Evolutionary conservation across 1,140 invertebrate genomes (phyloP).

Genomic region (Kradibia gibbosae): DNA sequence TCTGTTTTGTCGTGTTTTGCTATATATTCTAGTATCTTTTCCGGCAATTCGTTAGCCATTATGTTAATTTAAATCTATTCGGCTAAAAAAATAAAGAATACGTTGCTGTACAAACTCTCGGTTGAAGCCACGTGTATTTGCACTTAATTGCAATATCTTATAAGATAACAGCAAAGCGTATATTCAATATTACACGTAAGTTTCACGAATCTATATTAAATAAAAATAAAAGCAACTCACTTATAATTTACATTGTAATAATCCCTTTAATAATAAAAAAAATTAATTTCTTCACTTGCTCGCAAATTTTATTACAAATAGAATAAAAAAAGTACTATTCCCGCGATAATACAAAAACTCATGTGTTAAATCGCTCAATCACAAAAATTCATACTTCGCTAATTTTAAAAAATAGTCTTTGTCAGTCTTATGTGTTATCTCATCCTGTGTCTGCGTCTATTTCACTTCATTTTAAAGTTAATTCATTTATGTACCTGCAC

Average conservation of each 20-base stretch:
- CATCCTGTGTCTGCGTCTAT: no score
- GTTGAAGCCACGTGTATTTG: neutral
- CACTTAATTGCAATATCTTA: neutral
- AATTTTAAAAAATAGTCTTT: no score
- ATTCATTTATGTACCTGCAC: no score
- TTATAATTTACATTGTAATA: neutral
- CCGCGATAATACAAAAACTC: neutral
- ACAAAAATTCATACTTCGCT: no score
- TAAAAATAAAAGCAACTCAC: neutral
- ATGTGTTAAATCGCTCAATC: no score
- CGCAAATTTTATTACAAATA: neutral
- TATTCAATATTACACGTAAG: neutral
- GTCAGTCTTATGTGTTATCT: no score
- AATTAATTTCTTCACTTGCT: neutral
- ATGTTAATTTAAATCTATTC: neutral
- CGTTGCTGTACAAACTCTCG: neutral
- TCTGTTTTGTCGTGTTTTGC: slow-evolving; percentile 76
- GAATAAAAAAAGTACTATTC: neutral
- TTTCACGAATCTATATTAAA: neutral
- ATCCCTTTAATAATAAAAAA: neutral
- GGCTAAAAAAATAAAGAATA: neutral
- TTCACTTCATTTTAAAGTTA: no score
- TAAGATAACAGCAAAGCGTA: neutral
- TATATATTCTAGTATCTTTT: slow-evolving; percentile 80
- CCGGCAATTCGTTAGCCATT: slow-evolving; percentile 78